Evolutionary conservation across 1,140 invertebrate genomes (phyloP).

Genomic region (Leptopilina clavipes): DNA sequence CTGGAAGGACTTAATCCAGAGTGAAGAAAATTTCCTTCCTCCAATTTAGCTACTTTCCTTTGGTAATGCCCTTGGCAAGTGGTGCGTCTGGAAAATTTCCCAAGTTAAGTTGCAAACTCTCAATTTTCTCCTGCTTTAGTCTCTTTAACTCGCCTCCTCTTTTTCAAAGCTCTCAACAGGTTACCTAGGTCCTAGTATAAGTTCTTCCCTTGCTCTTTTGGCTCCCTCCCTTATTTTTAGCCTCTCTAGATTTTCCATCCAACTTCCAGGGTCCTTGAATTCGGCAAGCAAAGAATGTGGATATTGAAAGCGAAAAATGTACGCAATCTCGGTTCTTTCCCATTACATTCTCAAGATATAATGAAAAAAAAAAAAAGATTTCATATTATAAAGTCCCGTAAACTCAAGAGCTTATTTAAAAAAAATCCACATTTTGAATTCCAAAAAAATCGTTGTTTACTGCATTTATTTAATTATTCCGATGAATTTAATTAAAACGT

Average conservation of each 20-base stretch:
- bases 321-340: constrained; percentile 37
- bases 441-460: too few relatives aligned
- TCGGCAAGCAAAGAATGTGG: constrained; percentile 19
- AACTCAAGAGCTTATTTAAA: background rate
- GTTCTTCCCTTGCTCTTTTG: constrained; percentile 41
- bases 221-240: background rate
- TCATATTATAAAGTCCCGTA: background rate
- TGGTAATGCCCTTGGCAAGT: constrained; percentile 51
- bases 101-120: constrained; percentile 58
- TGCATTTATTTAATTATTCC: too few relatives aligned
- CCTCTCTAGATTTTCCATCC: constrained; percentile 32
- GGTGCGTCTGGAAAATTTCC: constrained; percentile 64
- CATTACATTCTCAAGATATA: constrained; percentile 12
- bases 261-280: constrained; percentile 17
- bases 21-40: constrained; percentile 50
- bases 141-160: background rate
- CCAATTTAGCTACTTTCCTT: constrained; percentile 57
- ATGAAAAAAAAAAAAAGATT: background rate
- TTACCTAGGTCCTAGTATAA: constrained; percentile 52
- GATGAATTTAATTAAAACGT: too few relatives aligned
- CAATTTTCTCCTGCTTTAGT: constrained; percentile 53
- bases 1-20: constrained; percentile 18
- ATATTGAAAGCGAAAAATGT: constrained; percentile 30
- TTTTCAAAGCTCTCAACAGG: constrained; percentile 63
- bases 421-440: too few relatives aligned